These are phyloP conservation scores for Lichenostomus cassidix DNA, from an alignment of 2,113 vertebrate genomes.

Conservation along the genomic window DNA sequence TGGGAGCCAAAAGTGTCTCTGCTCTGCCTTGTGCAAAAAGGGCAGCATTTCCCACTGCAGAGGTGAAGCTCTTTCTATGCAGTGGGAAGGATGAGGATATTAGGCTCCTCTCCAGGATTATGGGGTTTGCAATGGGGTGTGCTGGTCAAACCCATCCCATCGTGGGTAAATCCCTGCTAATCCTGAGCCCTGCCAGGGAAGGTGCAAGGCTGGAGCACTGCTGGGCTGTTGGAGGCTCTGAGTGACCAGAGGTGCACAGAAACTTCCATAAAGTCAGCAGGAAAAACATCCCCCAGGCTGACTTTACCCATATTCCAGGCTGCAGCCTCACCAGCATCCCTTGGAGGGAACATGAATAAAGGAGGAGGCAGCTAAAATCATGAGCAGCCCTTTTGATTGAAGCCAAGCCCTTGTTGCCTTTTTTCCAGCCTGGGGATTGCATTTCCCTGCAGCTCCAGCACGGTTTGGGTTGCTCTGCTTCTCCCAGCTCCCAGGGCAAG, in stretches of 20 bases:
- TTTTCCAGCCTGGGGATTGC: background rate
- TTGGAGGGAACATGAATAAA: background rate
- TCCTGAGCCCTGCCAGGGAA: rapidly evolving
- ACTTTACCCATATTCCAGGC: background rate
- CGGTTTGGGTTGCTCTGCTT: background rate
- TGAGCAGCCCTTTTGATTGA: background rate
- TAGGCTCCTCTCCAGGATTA: background rate
- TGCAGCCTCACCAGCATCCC: background rate
- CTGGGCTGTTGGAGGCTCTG: background rate
- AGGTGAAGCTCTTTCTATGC: background rate
- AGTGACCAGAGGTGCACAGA: background rate
- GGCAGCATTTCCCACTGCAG: background rate
- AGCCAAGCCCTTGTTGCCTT: background rate
- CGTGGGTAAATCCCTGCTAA: background rate
- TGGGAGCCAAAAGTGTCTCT: background rate
- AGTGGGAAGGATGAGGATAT: background rate
- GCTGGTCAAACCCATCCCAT: background rate
- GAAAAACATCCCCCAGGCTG: background rate
- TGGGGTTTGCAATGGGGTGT: background rate
- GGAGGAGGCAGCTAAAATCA: background rate
- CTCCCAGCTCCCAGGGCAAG: background rate
- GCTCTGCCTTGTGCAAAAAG: background rate
- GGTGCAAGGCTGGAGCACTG: background rate
- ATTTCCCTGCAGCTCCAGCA: background rate
- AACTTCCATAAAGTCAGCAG: background rate